Evolutionary conservation across 2,113 vertebrate genomes (phyloP).

Genomic region (Mustela nigripes): DNA sequence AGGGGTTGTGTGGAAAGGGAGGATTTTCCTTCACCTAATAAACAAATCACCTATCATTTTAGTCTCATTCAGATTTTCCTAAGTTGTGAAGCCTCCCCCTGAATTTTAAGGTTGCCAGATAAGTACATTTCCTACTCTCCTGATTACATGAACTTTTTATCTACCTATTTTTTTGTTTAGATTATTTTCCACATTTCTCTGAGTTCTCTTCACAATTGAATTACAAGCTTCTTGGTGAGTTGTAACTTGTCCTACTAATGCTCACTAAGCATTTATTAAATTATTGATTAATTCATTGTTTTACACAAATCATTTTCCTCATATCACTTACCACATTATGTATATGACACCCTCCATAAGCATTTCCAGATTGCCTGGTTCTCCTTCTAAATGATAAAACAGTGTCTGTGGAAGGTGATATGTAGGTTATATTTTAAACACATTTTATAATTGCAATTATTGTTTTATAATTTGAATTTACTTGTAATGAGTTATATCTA

Average conservation of each 20-base stretch:
- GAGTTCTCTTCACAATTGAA: neutral
- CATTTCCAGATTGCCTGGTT: neutral
- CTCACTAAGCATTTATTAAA: neutral
- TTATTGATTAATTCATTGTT: slow-evolving; percentile 1
- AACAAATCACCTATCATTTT: neutral
- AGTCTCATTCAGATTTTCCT: neutral
- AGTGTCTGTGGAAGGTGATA: neutral
- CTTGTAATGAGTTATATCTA: slow-evolving; percentile 30
- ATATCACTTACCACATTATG: neutral
- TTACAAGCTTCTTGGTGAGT: neutral
- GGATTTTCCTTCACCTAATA: neutral
- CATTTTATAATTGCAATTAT: neutral
- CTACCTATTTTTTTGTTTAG: neutral
- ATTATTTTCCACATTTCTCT: neutral
- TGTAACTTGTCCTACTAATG: neutral
- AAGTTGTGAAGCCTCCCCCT: neutral
- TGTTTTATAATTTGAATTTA: slow-evolving; percentile 34
- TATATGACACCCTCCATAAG: neutral
- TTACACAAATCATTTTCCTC: neutral
- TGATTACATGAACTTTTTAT: neutral
- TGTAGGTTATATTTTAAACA: neutral
- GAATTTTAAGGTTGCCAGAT: neutral
- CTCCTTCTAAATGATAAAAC: slow-evolving; percentile 23
- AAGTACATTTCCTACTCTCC: neutral
- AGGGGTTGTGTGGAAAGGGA: no score